Conservation (phyloP, 2,888 invertebrate species). For the Dryocosmus kuriphilus region DNA sequence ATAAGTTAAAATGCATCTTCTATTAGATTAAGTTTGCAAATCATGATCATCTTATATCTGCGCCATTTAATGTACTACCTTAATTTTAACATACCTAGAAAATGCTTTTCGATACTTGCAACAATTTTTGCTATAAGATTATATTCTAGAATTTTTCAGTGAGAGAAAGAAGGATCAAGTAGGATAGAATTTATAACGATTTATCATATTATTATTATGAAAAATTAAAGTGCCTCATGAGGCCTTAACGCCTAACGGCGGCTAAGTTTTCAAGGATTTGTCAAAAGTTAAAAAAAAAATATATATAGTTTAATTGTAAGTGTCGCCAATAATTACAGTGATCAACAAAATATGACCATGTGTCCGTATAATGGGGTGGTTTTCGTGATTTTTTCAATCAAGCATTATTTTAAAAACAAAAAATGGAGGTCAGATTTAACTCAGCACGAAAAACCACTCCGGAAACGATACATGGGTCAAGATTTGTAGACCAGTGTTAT, state of each 20-base stretch:
- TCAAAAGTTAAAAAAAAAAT: not conserved
- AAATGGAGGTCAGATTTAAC: no score
- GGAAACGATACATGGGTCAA: no score
- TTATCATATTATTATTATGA: not conserved
- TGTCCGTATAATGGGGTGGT: no score
- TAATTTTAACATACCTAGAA: not conserved
- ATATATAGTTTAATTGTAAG: not conserved
- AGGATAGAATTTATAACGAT: not conserved
- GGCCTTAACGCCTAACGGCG: constrained; percentile 74
- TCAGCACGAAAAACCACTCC: no score
- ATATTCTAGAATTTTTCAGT: constrained; percentile 4
- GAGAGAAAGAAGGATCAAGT: constrained; percentile 1
- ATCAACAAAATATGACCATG: no score
- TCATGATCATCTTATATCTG: constrained; percentile 10
- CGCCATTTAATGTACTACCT: constrained; percentile 19
- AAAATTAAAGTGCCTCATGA: constrained; percentile 74
- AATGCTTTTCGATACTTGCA: constrained; percentile 25
- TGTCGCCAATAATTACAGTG: not conserved
- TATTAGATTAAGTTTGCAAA: constrained; percentile 22
- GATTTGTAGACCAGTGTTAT: not conserved
- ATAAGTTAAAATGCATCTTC: constrained; percentile 16
- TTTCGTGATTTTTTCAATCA: no score
- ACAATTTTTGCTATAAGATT: constrained; percentile 15
- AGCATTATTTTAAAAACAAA: no score
- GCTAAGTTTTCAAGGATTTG: constrained; percentile 31